Evolutionary conservation across 2,888 invertebrate species (phyloP), one percentile per base, ranked within the genome.

Genomic region (Drosophila leonis): DNA sequence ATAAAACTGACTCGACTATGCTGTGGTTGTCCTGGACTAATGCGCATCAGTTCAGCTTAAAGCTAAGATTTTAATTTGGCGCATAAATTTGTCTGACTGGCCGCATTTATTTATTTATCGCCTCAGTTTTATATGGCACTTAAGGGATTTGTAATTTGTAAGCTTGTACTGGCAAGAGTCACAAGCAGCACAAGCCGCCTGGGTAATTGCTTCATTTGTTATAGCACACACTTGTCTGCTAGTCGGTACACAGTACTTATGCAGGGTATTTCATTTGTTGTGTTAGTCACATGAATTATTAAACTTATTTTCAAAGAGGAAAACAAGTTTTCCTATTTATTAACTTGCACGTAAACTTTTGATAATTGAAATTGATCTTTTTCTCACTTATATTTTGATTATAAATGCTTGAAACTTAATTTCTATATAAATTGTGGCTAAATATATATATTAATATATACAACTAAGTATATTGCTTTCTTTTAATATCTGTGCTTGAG

Each of bases 81-180:
- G 75, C 75, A 83, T 80, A 82, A 82, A 83, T 82, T 75, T 72
- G 65, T 78, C 56, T 65, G 78, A 71, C 66, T 70, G 55, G 46
- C 55, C 61, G 60, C 56, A 77, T 72, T 80, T 75, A 82, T 80
- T 82, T 82, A 82, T 81, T 81, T 78, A 81, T 77, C 68, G 78
- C 66, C 64, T 49, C 59, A 62, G 70, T 66, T 72, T 72, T 63
- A 63, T 75, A 63, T 52, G 52, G 49, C 67, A 67, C 77, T 81
- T 83, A 75, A 54, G 83, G 72, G 80, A 81, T 81, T 81, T 81
- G 83, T 83, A 75, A 83, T 78, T 80, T 71, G 67, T 64, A 57
- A 72, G 75, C 63, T 37, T n/a, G 9, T 3, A 35, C 51, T 10
- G 54, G 27, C 31, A 27, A 27, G 33, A 31, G 49, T 51, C 42